Evolutionary conservation across 2,888 invertebrate genomes (phyloP).

Genomic region (Linyphia triangularis): DNA sequence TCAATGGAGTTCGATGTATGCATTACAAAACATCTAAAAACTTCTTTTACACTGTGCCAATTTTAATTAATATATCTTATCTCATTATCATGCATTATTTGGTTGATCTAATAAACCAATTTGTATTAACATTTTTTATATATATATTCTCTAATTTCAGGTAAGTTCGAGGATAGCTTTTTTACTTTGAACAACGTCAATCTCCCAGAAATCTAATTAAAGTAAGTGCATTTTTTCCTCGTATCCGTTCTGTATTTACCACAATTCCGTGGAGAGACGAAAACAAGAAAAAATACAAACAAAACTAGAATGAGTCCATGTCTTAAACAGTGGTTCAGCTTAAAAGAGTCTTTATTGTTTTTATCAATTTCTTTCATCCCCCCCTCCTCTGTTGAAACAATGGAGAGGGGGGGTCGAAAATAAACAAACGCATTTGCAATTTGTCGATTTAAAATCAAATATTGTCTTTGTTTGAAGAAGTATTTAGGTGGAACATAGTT

Average conservation of each 20-base stretch:
- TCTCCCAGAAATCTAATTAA: constrained; percentile 70
- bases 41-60: background rate
- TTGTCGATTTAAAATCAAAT: constrained; percentile 49
- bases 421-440: constrained; percentile 48
- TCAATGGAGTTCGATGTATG: too few relatives aligned
- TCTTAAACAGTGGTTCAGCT: constrained; percentile 30
- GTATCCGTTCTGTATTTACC: constrained; percentile 22
- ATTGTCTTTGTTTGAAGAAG: background rate
- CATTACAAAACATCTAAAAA: background rate
- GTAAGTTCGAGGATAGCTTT: constrained; percentile 32
- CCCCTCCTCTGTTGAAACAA: background rate
- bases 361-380: constrained; percentile 48
- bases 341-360: constrained; percentile 43
- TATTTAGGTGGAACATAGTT: background rate
- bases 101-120: constrained; percentile 14
- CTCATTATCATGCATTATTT: background rate
- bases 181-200: constrained; percentile 43
- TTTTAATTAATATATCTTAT: constrained; percentile 46
- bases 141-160: constrained; percentile 29
- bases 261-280: constrained; percentile 51
- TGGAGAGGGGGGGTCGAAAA: constrained; percentile 18
- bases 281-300: constrained; percentile 12
- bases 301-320: constrained; percentile 32
- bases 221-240: constrained; percentile 66
- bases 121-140: constrained; percentile 12